Evolutionary conservation across 2,888 invertebrate species (phyloP), one percentile per base, ranked within the genome.

Genomic region (Bruchidius siliquastri): DNA sequence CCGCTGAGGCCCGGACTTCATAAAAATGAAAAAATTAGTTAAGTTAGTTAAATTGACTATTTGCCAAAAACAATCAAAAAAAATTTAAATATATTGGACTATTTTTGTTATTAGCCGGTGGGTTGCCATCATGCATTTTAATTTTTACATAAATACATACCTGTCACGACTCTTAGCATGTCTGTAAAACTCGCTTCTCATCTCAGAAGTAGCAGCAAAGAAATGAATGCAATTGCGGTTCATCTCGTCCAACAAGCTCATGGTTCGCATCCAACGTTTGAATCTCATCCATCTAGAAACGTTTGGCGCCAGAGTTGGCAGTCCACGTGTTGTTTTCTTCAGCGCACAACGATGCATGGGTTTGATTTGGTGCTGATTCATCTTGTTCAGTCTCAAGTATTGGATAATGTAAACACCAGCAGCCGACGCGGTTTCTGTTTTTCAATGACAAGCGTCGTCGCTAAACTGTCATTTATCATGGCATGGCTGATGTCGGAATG

Each of bases 101-200:
- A n/a, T n/a, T n/a, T n/a, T n/a, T n/a, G n/a, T n/a, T n/a, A n/a
- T n/a, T n/a, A n/a, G n/a, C n/a, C n/a, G n/a, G n/a, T n/a, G n/a
- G n/a, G n/a, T n/a, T n/a, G n/a, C n/a, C n/a, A n/a, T n/a, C n/a
- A n/a, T n/a, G n/a, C n/a, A n/a, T n/a, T n/a, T n/a, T n/a, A n/a
- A n/a, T n/a, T n/a, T n/a, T n/a, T n/a, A n/a, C n/a, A n/a, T n/a
- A n/a, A n/a, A 26, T 49, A 74, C 70, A 67, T 70, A 75, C 20
- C 8, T 20, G 20, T 76, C 67, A 4, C 70, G 66, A 26, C 74
- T 72, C 13, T 69, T 68, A 6, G 67, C 67, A 32, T 77, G 73
- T 68, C 74, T 75, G 20, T 20, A 75, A 3, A 75, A 30, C 66
- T 75, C 76, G 0, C 26, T 68, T 20, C 69, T 67, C 66, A 70